Conservation (phyloP, 2,888 invertebrate genomes). For the Pristionchus exspectatus region DNA sequence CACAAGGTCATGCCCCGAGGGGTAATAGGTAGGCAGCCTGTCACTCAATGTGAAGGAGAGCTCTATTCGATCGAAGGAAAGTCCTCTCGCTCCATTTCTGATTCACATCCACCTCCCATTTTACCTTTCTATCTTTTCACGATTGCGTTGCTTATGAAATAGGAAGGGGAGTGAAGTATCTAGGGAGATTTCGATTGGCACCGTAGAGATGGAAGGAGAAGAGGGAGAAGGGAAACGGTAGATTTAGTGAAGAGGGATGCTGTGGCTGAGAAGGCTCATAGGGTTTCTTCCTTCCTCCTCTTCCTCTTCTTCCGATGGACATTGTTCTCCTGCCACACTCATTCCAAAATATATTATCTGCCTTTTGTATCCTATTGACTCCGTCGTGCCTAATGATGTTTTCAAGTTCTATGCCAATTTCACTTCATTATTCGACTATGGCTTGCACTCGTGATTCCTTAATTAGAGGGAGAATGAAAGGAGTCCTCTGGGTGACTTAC, state of each 20-base stretch:
- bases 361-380: neutral
- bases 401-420: conserved; percentile 9
- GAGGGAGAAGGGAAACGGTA: conserved; percentile 40
- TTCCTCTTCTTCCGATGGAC: neutral
- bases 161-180: conserved; percentile 30
- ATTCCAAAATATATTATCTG: neutral
- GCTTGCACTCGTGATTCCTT: neutral
- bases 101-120: neutral
- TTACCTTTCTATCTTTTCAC: conserved; percentile 9
- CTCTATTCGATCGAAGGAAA: conserved; percentile 6
- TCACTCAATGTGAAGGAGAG: conserved; percentile 18
- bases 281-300: neutral
- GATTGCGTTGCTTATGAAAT: conserved; percentile 4
- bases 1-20: conserved; percentile 49
- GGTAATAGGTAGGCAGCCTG: conserved; percentile 44
- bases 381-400: conserved; percentile 19
- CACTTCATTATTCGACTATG: neutral
- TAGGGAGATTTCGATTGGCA: conserved; percentile 41
- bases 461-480: conserved; percentile 1
- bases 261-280: neutral
- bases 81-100: neutral
- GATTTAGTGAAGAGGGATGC: neutral
- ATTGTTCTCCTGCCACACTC: neutral
- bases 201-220: neutral
- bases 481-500: neutral